Conservation (phyloP, 1,140 invertebrate genomes). For the Zaprionus gabonicus region DNA sequence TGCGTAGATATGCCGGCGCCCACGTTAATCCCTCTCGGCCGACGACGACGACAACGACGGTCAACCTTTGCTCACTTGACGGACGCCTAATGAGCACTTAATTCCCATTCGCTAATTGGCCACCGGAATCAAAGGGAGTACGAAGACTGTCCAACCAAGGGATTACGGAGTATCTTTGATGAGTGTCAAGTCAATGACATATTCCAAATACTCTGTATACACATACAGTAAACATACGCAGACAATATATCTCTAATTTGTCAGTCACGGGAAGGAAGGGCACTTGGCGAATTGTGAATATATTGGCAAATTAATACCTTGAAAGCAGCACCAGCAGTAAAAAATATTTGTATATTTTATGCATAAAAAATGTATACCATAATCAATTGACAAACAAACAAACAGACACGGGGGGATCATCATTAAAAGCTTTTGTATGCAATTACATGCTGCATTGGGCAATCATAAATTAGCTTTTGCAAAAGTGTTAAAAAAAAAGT, state of each 20-base stretch:
- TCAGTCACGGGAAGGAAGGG: conserved; percentile 1
- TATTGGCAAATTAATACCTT: conserved; percentile 56
- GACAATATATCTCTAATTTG: conserved; percentile 48
- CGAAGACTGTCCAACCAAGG: background rate
- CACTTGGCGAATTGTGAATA: conserved; percentile 43
- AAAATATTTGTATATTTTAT: conserved; percentile 24
- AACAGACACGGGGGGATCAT: conserved; percentile 36
- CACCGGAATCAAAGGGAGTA: conserved; percentile 31
- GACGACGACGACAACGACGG: background rate
- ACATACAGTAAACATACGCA: conserved; percentile 1
- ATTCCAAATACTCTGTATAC: conserved; percentile 2
- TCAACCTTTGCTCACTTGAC: conserved; percentile 25
- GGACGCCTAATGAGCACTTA: conserved; percentile 68
- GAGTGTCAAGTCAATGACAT: background rate
- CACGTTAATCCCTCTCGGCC: background rate
- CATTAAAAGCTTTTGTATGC: conserved; percentile 81
- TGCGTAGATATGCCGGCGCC: conserved; percentile 42
- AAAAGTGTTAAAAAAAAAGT: conserved; percentile 58
- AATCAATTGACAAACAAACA: conserved; percentile 35
- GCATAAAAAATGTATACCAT: conserved; percentile 41
- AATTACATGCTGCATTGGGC: conserved; percentile 81
- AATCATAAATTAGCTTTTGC: conserved; percentile 80
- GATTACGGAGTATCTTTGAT: conserved; percentile 8
- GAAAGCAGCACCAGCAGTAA: conserved; percentile 21
- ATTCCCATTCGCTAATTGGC: conserved; percentile 69